Percentiles rank a stretch among this genome's conserved stretches.
These are phyloP conservation scores for Trididemnum clinides DNA, from an alignment of 23 tunicate species.

Conservation along the genomic window DNA sequence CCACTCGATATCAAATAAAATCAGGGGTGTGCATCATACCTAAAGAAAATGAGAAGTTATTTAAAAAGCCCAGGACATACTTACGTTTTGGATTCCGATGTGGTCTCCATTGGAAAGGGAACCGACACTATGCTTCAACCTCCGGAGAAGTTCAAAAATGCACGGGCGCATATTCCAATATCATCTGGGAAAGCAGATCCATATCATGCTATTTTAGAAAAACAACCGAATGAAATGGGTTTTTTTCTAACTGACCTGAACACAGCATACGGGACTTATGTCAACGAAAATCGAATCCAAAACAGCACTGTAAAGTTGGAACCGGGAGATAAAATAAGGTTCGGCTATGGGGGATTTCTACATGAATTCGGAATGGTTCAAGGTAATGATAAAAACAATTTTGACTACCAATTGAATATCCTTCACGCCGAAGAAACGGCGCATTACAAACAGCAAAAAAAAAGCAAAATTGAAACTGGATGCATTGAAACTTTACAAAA, in stretches of 20 bases:
- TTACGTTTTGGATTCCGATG: slow-evolving; percentile 46
- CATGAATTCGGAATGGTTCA: slow-evolving; percentile 52
- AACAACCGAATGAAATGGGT: slow-evolving; percentile 44
- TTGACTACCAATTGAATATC: no score
- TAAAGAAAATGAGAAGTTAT: slow-evolving; percentile 44
- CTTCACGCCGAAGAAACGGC: background rate
- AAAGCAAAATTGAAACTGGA: background rate
- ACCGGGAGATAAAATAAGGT: slow-evolving; percentile 71
- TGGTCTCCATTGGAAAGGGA: slow-evolving; percentile 57
- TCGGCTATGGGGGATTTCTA: slow-evolving; percentile 81
- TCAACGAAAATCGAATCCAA: slow-evolving; percentile 77
- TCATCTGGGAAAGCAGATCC: slow-evolving; percentile 64
- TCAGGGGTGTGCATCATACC: no score
- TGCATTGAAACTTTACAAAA: background rate
- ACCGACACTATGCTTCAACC: background rate
- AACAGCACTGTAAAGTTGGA: slow-evolving; percentile 57
- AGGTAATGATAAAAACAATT: background rate
- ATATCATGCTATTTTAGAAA: slow-evolving; percentile 73
- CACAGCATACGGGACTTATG: slow-evolving; percentile 80
- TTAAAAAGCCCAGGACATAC: slow-evolving; percentile 56
- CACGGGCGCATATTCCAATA: slow-evolving; percentile 61
- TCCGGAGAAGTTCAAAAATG: slow-evolving; percentile 9
- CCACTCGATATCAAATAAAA: no score
- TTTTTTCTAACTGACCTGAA: slow-evolving; percentile 62
- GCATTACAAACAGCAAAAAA: background rate